Conservation (phyloP, 2,113 vertebrate species). For the Pollimyrus isidori region DNA sequence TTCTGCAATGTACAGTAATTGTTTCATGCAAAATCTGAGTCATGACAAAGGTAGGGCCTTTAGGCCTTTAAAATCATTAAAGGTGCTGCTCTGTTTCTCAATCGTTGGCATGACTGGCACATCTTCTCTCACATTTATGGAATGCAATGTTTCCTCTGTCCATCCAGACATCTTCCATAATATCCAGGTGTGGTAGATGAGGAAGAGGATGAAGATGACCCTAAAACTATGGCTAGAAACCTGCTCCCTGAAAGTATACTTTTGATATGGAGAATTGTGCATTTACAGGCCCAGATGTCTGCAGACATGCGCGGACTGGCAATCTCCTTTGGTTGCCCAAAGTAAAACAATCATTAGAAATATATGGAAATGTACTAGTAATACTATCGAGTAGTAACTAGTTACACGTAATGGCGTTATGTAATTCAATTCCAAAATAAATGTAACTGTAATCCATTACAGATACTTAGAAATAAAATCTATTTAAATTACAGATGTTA, state of each 20-base stretch:
- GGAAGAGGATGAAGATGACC: neutral
- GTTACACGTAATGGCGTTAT: neutral
- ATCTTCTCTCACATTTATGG: neutral
- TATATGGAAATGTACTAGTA: neutral
- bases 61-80: neutral
- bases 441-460: neutral
- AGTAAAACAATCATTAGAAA: neutral
- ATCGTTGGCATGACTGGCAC: neutral
- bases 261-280: neutral
- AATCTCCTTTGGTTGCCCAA: neutral
- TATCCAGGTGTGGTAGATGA: neutral
- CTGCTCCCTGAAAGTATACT: neutral
- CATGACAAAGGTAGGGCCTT: neutral
- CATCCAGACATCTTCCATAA: neutral
- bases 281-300: neutral
- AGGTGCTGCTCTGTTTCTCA: neutral
- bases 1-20: neutral
- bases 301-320: neutral
- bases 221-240: neutral
- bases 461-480: neutral
- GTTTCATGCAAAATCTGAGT: neutral
- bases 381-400: neutral
- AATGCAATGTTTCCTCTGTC: neutral
- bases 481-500: neutral
- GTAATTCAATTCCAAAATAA: neutral